These are phyloP conservation scores for Oryzias curvinotus DNA, from an alignment of 2,113 vertebrate species.

Conservation along the genomic window DNA sequence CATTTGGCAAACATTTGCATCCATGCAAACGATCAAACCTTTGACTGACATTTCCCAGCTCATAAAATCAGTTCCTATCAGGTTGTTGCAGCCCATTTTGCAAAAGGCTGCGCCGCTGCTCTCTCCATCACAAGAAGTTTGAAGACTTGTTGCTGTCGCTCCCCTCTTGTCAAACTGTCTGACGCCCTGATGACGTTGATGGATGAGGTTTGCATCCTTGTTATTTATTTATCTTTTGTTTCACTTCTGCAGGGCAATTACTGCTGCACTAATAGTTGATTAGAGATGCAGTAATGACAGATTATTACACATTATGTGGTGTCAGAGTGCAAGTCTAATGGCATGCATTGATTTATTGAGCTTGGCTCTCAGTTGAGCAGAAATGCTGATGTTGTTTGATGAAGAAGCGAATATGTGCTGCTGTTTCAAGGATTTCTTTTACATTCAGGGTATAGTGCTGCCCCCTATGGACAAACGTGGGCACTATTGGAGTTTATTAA, in stretches of 20 bases:
- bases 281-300: conserved; percentile 24
- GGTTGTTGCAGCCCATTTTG: background rate
- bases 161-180: conserved; percentile 4
- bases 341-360: conserved; percentile 17
- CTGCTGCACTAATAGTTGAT: conserved; percentile 10
- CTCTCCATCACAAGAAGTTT: background rate
- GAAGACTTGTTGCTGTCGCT: conserved; percentile 14
- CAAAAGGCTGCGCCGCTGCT: background rate
- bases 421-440: too few relatives aligned
- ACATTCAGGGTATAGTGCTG: background rate
- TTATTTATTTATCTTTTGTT: background rate
- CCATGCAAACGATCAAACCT: too few relatives aligned
- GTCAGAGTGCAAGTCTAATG: conserved; percentile 5
- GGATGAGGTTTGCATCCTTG: conserved; percentile 36
- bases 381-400: conserved; percentile 10
- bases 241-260: background rate
- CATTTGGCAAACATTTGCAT: too few relatives aligned
- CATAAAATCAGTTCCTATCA: background rate
- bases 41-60: background rate
- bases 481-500: background rate
- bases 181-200: conserved; percentile 28
- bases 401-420: background rate
- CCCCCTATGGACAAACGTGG: conserved; percentile 32
- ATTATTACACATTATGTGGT: too few relatives aligned
- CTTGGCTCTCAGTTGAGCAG: background rate